phyloP scores from a whole-genome alignment of 2,797 vertebrate species.

The Anguilla obscura region DNA sequence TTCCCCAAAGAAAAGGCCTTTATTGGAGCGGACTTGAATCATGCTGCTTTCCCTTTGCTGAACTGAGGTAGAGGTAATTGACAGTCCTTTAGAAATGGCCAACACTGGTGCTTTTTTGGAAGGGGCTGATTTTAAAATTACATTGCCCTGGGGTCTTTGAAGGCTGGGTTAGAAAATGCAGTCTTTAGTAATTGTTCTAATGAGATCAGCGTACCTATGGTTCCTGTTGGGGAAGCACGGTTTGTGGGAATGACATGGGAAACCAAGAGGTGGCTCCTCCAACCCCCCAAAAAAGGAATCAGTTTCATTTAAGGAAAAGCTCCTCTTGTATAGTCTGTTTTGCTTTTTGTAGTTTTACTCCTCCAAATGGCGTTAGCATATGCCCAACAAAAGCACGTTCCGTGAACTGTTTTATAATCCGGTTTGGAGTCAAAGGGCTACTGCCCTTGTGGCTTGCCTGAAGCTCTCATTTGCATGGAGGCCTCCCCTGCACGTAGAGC shows the following conservation, averaged over 20 bases:
- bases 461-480: conserved; percentile 7
- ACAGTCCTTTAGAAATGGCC: conserved; percentile 77
- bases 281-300: conserved; percentile 35
- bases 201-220: conserved; percentile 68
- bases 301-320: conserved; percentile 41
- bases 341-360: conserved; percentile 30
- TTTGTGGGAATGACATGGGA: conserved; percentile 73
- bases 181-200: conserved; percentile 68
- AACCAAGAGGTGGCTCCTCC: conserved; percentile 46
- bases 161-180: conserved; percentile 43
- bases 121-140: conserved; percentile 53
- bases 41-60: conserved; percentile 77
- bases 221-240: conserved; percentile 68
- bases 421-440: conserved; percentile 30
- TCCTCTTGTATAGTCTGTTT: conserved; percentile 41
- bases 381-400: conserved; percentile 23
- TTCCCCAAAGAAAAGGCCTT: conserved; percentile 83
- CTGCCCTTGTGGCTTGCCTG: conserved; percentile 4
- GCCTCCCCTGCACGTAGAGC: conserved; percentile 4
- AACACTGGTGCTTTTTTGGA: conserved; percentile 60
- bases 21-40: conserved; percentile 83
- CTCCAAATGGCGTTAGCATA: conserved; percentile 32
- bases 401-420: conserved; percentile 38
- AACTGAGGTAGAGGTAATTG: conserved; percentile 74
- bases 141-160: conserved; percentile 46